Evolutionary conservation across 2,888 invertebrate species (phyloP), one percentile per base, ranked within the genome.

Genomic region (Meliscaeva auricollis): DNA sequence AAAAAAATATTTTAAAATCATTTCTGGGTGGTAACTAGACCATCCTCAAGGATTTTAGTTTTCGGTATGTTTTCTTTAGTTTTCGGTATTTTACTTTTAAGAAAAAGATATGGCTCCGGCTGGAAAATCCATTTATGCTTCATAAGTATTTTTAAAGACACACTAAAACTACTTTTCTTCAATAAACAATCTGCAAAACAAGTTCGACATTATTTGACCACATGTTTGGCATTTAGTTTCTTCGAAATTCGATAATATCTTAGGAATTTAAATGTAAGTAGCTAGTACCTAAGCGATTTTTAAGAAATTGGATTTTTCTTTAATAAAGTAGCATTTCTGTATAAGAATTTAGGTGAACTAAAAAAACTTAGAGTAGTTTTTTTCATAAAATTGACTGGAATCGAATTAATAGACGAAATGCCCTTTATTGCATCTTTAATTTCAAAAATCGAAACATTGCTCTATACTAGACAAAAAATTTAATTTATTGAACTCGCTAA

Each of bases 21-120:
- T 75, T 60, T 75, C 79, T 79, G 84, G 84, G 79, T 80, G 84
- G 84, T 84, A 75, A 84, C 83, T 70, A 60, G 75, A 66, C 64
- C 44, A 56, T 78, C 73, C 82, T 44, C n/a, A 35, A 46, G 54
- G 32, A 15, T 64, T 5, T 35, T 22, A 52, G 17, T 44, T 41
- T 17, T 17, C 17, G 13, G 30, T 46, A n/a, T n/a, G 1, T n/a
- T 48, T 70, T 26, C 17, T 17, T 20, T n/a, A 50, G 22, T 41
- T 22, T n/a, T n/a, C 15, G 9, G 22, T 41, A 1, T n/a, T 48
- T 72, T 30, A 8, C 20, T n/a, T 15, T 15, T 35, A 9, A 4
- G 56, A 68, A 80, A 56, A 50, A 22, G 35, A 79, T 60, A 68
- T 22, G 1, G 17, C 44, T 76, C 17, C 62, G 82, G 22, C 62